Conservation (phyloP, 2,113 vertebrate genomes). For the Phylloscopus trochilus region DNA sequence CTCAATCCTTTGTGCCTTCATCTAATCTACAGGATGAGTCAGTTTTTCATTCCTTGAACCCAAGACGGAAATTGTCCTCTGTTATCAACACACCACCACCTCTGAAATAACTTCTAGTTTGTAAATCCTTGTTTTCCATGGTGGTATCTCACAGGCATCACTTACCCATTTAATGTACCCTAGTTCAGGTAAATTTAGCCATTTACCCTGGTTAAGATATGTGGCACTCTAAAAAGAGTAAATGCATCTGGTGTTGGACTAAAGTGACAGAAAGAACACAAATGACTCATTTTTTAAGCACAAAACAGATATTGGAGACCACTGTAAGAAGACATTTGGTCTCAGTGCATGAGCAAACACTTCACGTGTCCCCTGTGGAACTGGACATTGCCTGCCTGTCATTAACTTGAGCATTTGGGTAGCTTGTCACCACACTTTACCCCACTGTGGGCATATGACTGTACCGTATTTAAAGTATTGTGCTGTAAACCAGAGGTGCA, state of each 20-base stretch:
- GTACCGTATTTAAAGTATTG: neutral
- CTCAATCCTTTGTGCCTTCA: neutral
- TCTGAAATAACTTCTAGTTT: neutral
- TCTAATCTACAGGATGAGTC: neutral
- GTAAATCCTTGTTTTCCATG: neutral
- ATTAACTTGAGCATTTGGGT: accelerated
- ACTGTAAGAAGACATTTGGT: neutral
- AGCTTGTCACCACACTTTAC: neutral
- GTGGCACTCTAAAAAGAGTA: neutral
- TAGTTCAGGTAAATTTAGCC: neutral
- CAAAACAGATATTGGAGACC: neutral
- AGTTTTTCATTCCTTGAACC: neutral
- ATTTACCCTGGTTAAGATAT: neutral
- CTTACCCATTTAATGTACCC: neutral
- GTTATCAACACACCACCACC: neutral
- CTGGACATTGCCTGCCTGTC: neutral
- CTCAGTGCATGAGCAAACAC: neutral
- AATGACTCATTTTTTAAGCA: neutral
- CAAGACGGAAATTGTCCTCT: neutral
- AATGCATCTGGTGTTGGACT: neutral
- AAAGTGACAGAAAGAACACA: neutral
- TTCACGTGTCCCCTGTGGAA: neutral
- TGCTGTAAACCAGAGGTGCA: neutral
- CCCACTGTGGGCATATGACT: too few species aligned
- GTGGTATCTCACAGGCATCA: neutral